Evolutionary conservation across 2,797 vertebrate genomes (phyloP).

Genomic region (Hypotaenidia philippensis): DNA sequence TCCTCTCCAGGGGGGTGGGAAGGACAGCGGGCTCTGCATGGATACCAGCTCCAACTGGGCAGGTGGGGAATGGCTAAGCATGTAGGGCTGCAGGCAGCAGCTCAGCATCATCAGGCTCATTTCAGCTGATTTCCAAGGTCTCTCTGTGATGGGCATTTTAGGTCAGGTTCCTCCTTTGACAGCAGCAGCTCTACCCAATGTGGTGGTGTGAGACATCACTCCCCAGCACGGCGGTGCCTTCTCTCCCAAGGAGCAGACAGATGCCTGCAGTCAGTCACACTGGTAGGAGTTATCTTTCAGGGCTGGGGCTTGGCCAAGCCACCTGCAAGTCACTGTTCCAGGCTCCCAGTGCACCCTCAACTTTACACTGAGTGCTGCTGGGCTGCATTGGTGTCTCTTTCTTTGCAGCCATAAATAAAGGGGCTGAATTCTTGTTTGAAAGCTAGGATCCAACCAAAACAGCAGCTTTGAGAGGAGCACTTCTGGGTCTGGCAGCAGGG

Average conservation of each 20-base stretch:
- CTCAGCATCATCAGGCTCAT: not conserved
- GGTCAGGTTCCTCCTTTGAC: not conserved
- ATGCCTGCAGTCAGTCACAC: not conserved
- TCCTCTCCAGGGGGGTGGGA: not conserved
- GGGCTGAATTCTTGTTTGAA: not conserved
- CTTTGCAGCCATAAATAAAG: not conserved
- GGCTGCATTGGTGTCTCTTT: not conserved
- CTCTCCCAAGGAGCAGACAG: not conserved
- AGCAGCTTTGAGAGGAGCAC: not conserved
- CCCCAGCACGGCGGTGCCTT: not conserved
- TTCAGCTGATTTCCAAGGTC: not conserved
- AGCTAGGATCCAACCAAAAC: not conserved
- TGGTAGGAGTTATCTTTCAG: accelerated
- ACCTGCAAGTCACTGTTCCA: not conserved
- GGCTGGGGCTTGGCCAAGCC: not conserved
- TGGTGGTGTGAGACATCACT: not conserved
- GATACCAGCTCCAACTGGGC: not conserved
- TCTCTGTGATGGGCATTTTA: not conserved
- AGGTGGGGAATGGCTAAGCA: not conserved
- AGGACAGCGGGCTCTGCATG: not conserved
- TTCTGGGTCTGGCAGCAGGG: not conserved
- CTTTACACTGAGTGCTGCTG: not conserved
- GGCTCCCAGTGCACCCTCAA: not conserved
- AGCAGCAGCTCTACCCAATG: not conserved
- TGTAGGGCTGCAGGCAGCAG: accelerated